Percentiles rank a stretch among this genome's conserved stretches.
Conservation (phyloP, 2,888 invertebrate genomes). For the Cheilosia vulpina region DNA sequence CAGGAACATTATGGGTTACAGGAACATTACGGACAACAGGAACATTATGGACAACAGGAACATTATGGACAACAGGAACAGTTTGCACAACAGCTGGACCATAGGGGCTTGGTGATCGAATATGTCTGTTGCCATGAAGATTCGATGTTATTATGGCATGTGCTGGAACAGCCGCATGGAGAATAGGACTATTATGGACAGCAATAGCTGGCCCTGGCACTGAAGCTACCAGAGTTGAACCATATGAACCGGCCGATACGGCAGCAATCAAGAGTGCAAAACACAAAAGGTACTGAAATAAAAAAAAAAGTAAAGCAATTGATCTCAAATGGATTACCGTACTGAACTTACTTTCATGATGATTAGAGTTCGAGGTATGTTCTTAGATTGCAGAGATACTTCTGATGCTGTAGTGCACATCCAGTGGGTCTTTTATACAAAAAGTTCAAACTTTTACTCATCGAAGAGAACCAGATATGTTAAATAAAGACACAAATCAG, state of each 20-base stretch:
- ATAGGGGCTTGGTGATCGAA: too few relatives aligned
- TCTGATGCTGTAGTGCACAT: slow-evolving; percentile 22
- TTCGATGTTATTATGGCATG: too few relatives aligned
- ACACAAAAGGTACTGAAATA: slow-evolving; percentile 18
- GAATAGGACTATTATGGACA: too few relatives aligned
- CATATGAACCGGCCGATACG: not conserved
- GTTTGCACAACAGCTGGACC: too few relatives aligned
- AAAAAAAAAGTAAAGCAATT: not conserved
- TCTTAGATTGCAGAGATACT: not conserved
- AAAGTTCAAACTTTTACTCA: not conserved
- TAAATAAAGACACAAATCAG: not conserved
- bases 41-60: too few relatives aligned
- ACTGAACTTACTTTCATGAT: slow-evolving; percentile 46
- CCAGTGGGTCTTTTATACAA: slow-evolving; percentile 34
- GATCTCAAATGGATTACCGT: not conserved
- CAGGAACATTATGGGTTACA: too few relatives aligned
- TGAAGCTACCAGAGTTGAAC: too few relatives aligned
- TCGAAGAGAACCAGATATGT: slow-evolving; percentile 2
- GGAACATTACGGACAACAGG: too few relatives aligned
- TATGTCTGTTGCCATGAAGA: too few relatives aligned
- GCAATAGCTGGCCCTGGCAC: too few relatives aligned
- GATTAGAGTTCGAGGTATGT: not conserved
- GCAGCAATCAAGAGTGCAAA: slow-evolving; percentile 17
- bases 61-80: too few relatives aligned
- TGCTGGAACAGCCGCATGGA: too few relatives aligned